phyloP scores from a whole-genome alignment of 2,113 vertebrate genomes.

The Microcebus ravelobensis region DNA sequence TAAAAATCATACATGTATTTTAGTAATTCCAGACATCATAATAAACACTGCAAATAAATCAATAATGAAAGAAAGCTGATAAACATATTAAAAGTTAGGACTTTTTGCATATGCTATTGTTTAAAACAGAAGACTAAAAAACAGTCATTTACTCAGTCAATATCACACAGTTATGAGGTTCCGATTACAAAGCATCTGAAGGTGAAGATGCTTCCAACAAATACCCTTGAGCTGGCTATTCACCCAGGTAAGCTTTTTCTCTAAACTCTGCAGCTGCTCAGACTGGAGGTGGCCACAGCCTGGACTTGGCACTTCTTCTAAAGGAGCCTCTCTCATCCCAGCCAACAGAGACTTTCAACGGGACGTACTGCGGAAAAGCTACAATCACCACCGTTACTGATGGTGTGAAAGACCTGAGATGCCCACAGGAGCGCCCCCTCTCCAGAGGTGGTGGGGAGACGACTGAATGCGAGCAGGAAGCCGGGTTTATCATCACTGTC shows the following conservation, averaged over 20 bases:
- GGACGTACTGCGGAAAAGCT: neutral
- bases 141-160: neutral
- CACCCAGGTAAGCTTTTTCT: neutral
- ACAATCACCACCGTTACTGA: neutral
- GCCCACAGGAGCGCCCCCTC: neutral
- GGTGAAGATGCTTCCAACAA: neutral
- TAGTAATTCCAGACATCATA: neutral
- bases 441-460: neutral
- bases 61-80: neutral
- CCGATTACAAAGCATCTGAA: neutral
- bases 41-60: no score
- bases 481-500: neutral
- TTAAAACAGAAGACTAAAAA: neutral
- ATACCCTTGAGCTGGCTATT: neutral
- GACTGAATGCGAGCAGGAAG: fast-evolving
- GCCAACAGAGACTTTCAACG: neutral
- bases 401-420: neutral
- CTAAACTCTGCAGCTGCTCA: neutral
- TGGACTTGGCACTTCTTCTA: neutral
- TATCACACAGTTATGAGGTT: neutral
- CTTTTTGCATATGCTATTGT: neutral
- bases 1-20: neutral
- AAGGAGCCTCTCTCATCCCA: neutral
- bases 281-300: neutral
- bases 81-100: neutral